Percentiles rank a stretch among this genome's conserved stretches.
Evolutionary conservation across 35 echinoderm and acorn worm species (phyloP).

Genomic region (Eucidaris tribuloides): DNA sequence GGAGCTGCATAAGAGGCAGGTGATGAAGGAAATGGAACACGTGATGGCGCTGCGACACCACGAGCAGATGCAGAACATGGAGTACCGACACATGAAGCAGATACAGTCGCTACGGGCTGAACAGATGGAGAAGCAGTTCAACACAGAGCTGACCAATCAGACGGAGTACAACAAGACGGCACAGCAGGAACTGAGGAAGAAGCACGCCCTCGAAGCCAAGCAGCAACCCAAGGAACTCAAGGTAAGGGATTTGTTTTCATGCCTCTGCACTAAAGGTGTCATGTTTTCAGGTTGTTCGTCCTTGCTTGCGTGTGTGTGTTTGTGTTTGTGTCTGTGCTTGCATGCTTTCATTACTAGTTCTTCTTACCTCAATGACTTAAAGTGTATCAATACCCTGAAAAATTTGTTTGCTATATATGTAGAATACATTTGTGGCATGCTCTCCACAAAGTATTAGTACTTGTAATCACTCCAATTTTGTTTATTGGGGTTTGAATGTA

Average conservation of each 20-base stretch:
- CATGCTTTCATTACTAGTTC: neutral
- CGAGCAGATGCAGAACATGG: slow-evolving; percentile 78
- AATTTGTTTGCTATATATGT: too few species aligned
- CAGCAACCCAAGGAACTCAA: slow-evolving; percentile 96
- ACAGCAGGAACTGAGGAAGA: slow-evolving; percentile 78
- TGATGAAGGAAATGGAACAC: slow-evolving; percentile 93
- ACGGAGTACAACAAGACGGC: slow-evolving; percentile 93
- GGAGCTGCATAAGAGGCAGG: slow-evolving; percentile 77
- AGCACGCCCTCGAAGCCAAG: slow-evolving; percentile 84
- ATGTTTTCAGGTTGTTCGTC: too few species aligned
- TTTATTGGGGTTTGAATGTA: too few species aligned
- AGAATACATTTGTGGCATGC: too few species aligned
- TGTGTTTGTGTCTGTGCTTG: too few species aligned
- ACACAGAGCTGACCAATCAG: slow-evolving; percentile 90
- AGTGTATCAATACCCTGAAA: too few species aligned
- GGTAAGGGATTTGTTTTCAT: slow-evolving; percentile 27
- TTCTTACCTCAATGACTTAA: neutral
- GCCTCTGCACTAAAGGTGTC: neutral
- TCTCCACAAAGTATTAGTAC: too few species aligned
- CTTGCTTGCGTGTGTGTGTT: neutral
- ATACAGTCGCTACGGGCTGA: slow-evolving; percentile 81
- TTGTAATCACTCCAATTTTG: too few species aligned
- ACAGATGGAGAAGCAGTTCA: slow-evolving; percentile 96
- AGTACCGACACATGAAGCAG: slow-evolving; percentile 72
- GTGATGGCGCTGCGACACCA: slow-evolving; percentile 91